phyloP scores from a whole-genome alignment of 1,140 invertebrate genomes.

The Philopotamus ludificatus region DNA sequence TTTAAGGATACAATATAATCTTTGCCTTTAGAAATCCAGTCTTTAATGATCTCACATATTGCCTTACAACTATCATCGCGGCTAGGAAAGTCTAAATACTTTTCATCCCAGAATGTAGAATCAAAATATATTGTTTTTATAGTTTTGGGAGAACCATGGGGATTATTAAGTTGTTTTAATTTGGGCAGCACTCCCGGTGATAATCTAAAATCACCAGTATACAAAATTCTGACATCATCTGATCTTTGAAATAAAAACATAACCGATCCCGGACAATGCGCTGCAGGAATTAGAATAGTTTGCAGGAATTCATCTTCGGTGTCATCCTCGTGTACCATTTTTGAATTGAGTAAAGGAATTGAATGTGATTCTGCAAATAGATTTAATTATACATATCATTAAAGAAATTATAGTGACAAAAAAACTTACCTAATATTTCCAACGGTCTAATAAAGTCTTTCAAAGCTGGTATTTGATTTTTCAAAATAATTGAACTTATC shows the following conservation, averaged over 20 bases:
- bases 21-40: slow-evolving; percentile 56
- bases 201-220: slow-evolving; percentile 72
- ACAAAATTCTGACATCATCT: slow-evolving; percentile 55
- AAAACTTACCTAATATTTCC: slow-evolving; percentile 30
- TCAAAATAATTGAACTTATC: slow-evolving; percentile 50
- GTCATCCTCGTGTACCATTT: slow-evolving; percentile 17
- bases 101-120: slow-evolving; percentile 64
- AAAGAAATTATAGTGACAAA: not conserved
- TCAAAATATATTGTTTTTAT: slow-evolving; percentile 69
- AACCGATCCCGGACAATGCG: slow-evolving; percentile 71
- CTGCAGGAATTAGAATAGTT: slow-evolving; percentile 64
- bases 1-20: slow-evolving; percentile 56
- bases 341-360: no score
- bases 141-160: slow-evolving; percentile 49
- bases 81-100: slow-evolving; percentile 59
- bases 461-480: slow-evolving; percentile 37
- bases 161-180: slow-evolving; percentile 57
- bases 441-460: slow-evolving; percentile 22
- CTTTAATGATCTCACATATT: slow-evolving; percentile 52
- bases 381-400: no score
- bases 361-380: slow-evolving; percentile 46
- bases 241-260: slow-evolving; percentile 69
- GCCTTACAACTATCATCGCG: slow-evolving; percentile 56
- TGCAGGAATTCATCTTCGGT: slow-evolving; percentile 46
- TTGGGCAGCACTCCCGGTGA: slow-evolving; percentile 56